Conservation (phyloP, 2,888 invertebrate species). For the Pristionchus entomophagus region DNA sequence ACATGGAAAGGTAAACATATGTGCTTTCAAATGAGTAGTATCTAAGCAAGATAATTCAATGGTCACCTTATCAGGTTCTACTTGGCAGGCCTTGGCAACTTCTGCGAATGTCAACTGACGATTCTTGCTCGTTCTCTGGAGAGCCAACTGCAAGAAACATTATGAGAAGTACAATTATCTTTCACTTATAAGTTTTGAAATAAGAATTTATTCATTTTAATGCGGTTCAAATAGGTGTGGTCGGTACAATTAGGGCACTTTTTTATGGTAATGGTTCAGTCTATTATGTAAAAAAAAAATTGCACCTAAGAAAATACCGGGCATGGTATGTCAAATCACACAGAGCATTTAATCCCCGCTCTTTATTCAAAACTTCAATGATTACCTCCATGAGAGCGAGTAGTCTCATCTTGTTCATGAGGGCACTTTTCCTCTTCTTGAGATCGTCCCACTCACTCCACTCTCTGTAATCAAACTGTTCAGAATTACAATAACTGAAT, state of each 20-base stretch:
- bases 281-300: too few species aligned
- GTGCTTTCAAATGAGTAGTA: too few species aligned
- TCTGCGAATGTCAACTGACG: conserved; percentile 90
- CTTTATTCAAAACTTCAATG: background rate
- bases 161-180: background rate
- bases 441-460: conserved; percentile 78
- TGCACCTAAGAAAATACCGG: too few species aligned
- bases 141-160: conserved; percentile 86
- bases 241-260: too few species aligned
- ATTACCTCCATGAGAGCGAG: conserved; percentile 92
- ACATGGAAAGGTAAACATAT: too few species aligned
- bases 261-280: too few species aligned
- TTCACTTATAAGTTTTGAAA: background rate
- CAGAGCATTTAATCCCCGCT: background rate
- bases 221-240: too few species aligned
- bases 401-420: conserved; percentile 89
- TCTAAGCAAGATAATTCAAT: conserved; percentile 75
- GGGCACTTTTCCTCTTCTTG: conserved; percentile 63
- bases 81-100: conserved; percentile 88
- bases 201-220: background rate
- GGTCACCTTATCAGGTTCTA: conserved; percentile 81
- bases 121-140: conserved; percentile 91
- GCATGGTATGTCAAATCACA: background rate
- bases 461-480: conserved; percentile 80
- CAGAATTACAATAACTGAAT: too few species aligned